These are phyloP conservation scores for Cossypha caffra DNA, from an alignment of 2,797 vertebrate genomes.

Conservation along the genomic window DNA sequence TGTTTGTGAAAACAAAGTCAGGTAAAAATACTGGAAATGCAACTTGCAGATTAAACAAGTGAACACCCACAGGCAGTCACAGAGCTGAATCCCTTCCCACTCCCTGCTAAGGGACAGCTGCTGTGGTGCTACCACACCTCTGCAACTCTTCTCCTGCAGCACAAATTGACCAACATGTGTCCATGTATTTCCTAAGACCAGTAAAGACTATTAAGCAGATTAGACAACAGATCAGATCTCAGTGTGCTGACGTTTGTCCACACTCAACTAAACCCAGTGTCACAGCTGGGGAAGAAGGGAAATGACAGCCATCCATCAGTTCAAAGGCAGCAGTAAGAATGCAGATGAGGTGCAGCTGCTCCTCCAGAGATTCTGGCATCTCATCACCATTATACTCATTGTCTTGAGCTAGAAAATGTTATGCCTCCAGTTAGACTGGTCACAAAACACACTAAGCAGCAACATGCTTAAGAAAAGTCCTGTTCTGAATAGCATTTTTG, in stretches of 20 bases:
- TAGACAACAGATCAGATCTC: neutral
- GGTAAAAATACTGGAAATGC: neutral
- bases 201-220: neutral
- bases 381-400: neutral
- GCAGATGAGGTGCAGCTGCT: neutral
- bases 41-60: neutral
- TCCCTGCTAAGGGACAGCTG: neutral
- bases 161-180: neutral
- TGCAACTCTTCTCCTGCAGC: neutral
- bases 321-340: neutral
- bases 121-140: neutral
- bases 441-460: neutral
- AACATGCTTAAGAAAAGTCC: neutral
- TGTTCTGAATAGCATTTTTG: neutral
- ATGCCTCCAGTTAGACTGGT: neutral
- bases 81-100: neutral
- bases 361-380: neutral
- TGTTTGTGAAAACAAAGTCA: neutral
- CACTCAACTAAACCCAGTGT: neutral
- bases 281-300: neutral
- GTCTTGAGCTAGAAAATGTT: neutral
- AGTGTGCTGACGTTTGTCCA: neutral
- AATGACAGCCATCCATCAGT: neutral
- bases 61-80: neutral
- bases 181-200: neutral